Conservation (phyloP, 2,113 vertebrate species). For the Dipodomys ordii region DNA sequence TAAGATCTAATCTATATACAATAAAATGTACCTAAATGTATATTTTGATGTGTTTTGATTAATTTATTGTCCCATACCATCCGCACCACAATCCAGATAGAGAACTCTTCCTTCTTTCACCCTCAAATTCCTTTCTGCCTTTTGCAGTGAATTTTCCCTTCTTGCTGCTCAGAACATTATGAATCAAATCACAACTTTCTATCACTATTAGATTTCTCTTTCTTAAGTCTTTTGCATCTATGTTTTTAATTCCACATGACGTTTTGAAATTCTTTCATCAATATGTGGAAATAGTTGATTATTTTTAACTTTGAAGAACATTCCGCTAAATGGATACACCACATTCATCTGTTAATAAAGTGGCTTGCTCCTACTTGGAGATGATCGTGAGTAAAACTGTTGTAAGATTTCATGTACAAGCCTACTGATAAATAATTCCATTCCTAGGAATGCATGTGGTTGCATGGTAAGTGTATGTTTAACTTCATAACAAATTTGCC, state of each 20-base stretch:
- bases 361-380: background rate
- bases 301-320: background rate
- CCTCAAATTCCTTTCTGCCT: background rate
- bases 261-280: background rate
- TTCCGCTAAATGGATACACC: background rate
- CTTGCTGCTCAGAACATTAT: background rate
- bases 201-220: background rate
- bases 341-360: background rate
- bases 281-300: background rate
- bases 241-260: background rate
- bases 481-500: conserved; percentile 26
- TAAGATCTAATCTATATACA: background rate
- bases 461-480: background rate
- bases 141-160: background rate
- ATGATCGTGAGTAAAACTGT: background rate
- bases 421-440: background rate
- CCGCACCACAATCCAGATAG: background rate
- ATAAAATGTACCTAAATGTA: background rate
- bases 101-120: background rate
- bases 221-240: background rate
- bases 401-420: background rate
- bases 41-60: background rate
- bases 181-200: background rate
- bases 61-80: background rate
- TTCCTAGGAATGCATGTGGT: background rate